These are phyloP conservation scores for Hyposoter dolosus DNA, from an alignment of 2,888 invertebrate species.

Conservation along the genomic window DNA sequence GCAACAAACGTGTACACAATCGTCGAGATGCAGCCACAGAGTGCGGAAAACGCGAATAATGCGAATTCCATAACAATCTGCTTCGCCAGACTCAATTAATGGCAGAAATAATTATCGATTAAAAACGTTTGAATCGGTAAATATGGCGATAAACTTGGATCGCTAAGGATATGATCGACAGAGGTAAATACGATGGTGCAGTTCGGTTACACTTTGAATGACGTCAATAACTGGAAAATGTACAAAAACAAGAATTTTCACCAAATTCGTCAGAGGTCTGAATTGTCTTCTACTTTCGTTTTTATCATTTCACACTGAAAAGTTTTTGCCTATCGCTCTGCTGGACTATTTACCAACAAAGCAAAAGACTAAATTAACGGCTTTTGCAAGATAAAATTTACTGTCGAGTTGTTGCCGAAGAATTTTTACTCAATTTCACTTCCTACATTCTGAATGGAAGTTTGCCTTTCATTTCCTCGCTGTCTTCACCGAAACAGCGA, in stretches of 20 bases:
- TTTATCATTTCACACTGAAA: not conserved
- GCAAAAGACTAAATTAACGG: not conserved
- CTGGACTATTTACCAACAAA: not conserved
- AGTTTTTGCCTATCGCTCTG: not conserved
- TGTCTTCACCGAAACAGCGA: not conserved
- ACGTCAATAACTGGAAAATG: not conserved
- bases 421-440: not conserved
- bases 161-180: not conserved
- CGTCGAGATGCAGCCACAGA: not conserved
- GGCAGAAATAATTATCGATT: not conserved
- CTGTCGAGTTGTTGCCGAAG: not conserved
- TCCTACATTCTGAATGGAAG: not conserved
- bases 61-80: conserved; percentile 21
- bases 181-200: not conserved
- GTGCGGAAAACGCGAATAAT: conserved; percentile 45
- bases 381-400: not conserved
- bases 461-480: not conserved
- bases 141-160: not conserved
- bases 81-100: not conserved
- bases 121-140: not conserved
- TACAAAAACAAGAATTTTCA: not conserved
- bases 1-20: conserved; percentile 54
- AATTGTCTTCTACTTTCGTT: not conserved
- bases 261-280: not conserved
- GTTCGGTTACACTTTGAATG: not conserved